Percentiles rank a stretch among this genome's conserved stretches.
Conservation (phyloP, 1,140 invertebrate species). For the Bombyx mandarina region DNA sequence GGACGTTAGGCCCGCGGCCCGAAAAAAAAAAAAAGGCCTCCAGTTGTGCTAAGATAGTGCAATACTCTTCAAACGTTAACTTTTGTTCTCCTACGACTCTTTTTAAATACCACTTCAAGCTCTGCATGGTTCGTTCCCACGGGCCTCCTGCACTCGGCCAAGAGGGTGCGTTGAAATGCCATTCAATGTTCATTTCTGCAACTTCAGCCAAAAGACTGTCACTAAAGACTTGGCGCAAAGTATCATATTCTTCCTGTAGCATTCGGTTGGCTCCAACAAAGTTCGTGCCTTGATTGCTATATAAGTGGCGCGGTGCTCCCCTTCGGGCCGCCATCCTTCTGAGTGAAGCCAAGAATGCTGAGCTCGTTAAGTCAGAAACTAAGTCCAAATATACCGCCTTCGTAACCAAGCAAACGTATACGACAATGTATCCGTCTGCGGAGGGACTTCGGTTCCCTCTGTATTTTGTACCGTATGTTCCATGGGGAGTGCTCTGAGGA, state of each 20-base stretch:
- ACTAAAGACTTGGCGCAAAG: background rate
- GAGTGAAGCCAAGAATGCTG: background rate
- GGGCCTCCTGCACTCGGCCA: background rate
- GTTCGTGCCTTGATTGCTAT: background rate
- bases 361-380: background rate
- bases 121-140: background rate
- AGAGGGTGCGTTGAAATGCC: background rate
- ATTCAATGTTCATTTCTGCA: background rate
- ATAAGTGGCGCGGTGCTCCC: background rate
- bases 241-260: slow-evolving; percentile 1
- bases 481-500: no score
- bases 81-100: background rate
- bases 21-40: no score
- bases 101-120: slow-evolving; percentile 1
- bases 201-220: background rate
- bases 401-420: background rate
- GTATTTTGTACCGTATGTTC: no score
- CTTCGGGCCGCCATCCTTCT: background rate
- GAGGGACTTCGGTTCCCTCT: no score
- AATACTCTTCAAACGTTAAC: background rate
- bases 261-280: slow-evolving; percentile 1
- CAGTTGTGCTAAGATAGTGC: background rate
- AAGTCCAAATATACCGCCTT: background rate
- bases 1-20: no score
- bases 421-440: background rate